Evolutionary conservation across 2,113 vertebrate genomes (phyloP), one percentile per base, ranked within the genome.

Genomic region (Megaleporinus macrocephalus): DNA sequence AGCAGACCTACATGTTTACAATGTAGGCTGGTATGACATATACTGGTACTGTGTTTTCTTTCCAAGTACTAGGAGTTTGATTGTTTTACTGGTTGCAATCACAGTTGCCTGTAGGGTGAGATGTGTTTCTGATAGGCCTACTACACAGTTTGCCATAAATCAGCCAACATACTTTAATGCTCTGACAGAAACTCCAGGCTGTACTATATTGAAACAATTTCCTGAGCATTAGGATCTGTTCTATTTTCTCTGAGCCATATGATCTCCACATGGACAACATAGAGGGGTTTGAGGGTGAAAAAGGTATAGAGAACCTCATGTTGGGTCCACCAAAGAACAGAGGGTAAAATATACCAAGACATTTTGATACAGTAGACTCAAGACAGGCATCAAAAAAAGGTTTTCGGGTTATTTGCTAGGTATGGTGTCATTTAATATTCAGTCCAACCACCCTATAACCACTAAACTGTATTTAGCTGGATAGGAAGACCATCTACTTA

Each of bases 191-290:
- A 71, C 49, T 84, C 44, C 44, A 18, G 69, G 24, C 11, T 9
- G 3, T 5, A 24, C 7, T 70, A 73, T 85, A 78, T 44, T 81
- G 59, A 68, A 85, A 51, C n/a, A 27, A 78, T 78, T 81, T 81
- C 66, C 73, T 73, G 47, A 33, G 73, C 59, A 49, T 74, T 73
- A 61, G 14, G 49, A 59, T 49, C 33, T 66, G 20, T 49, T 81
- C 59, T 79, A 24, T 26, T 49, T 65, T 76, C 41, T n/a, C 4
- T 63, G 16, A 26, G 9, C 13, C 20, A 24, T 13, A 61, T 13
- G 73, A 66, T 51, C 22, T 68, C 16, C 6, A 24, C 20, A 61
- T 33, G n/a, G 3, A 44, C 30, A 15, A 49, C 18, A 65, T 51
- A 49, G 14, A 26, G 22, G 26, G 55, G 30, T 41, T 24, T 61